Evolutionary conservation across 1,140 invertebrate genomes (phyloP).

Genomic region (Polypedilum vanderplanki): DNA sequence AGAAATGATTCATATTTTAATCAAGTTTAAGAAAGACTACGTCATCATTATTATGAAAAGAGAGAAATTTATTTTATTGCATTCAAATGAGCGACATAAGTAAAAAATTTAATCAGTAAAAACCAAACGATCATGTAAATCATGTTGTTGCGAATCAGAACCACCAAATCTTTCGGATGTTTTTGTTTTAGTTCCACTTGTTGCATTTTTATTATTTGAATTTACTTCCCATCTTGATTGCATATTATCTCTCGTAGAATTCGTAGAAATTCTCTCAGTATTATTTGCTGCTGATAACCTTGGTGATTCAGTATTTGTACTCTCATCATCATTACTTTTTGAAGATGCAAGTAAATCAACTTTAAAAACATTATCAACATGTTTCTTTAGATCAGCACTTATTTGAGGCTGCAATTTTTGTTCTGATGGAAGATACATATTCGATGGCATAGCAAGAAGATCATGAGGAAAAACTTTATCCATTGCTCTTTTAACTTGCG

Average conservation of each 20-base stretch:
- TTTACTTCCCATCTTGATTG: not conserved
- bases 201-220: not conserved
- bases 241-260: not conserved
- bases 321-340: not conserved
- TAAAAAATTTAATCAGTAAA: not conserved
- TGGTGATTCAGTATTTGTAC: not conserved
- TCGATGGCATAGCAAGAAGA: not conserved
- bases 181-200: not conserved
- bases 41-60: no score
- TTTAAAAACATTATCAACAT: not conserved
- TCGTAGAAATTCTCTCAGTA: not conserved
- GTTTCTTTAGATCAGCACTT: not conserved
- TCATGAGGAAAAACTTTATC: not conserved
- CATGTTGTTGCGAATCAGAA: not conserved
- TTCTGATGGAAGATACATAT: not conserved
- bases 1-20: no score
- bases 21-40: no score
- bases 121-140: not conserved
- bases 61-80: no score
- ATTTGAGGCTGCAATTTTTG: not conserved
- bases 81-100: no score
- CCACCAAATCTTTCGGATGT: not conserved
- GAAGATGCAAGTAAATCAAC: not conserved
- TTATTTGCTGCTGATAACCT: not conserved
- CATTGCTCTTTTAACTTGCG: not conserved